Conservation (phyloP, 2,113 vertebrate species). For the Chaenogobius annularis region DNA sequence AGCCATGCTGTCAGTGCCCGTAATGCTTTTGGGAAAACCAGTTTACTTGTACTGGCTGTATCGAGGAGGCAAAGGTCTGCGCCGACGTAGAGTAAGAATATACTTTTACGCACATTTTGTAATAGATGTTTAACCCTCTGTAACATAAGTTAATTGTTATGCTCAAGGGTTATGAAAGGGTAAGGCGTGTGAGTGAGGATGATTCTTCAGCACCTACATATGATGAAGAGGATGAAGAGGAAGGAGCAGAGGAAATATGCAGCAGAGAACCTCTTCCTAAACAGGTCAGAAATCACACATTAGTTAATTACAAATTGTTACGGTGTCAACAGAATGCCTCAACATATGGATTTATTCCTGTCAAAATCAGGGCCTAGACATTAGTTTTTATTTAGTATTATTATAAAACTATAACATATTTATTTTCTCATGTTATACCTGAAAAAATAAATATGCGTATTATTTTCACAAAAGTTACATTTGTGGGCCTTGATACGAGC, state of each 20-base stretch:
- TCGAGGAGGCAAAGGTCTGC: slow-evolving; percentile 83
- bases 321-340: not conserved
- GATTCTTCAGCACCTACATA: slow-evolving; percentile 84
- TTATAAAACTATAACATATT: no score
- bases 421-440: no score
- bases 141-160: not conserved
- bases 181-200: slow-evolving; percentile 91
- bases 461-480: no score
- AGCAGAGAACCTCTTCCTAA: slow-evolving; percentile 74
- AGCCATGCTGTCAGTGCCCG: slow-evolving; percentile 85
- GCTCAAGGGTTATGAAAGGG: slow-evolving; percentile 88
- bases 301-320: not conserved
- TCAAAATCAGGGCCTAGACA: no score
- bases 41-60: slow-evolving; percentile 91
- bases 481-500: no score
- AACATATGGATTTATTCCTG: not conserved
- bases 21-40: slow-evolving; percentile 92
- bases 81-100: slow-evolving; percentile 83
- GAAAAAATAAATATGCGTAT: no score
- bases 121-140: not conserved
- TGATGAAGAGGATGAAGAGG: slow-evolving; percentile 83
- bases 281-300: slow-evolving; percentile 76
- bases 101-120: not conserved
- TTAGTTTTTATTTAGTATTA: not conserved
- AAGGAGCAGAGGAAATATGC: slow-evolving; percentile 75